Evolutionary conservation across 2,113 vertebrate species (phyloP).

Genomic region (Sarotherodon lohbergeri): DNA sequence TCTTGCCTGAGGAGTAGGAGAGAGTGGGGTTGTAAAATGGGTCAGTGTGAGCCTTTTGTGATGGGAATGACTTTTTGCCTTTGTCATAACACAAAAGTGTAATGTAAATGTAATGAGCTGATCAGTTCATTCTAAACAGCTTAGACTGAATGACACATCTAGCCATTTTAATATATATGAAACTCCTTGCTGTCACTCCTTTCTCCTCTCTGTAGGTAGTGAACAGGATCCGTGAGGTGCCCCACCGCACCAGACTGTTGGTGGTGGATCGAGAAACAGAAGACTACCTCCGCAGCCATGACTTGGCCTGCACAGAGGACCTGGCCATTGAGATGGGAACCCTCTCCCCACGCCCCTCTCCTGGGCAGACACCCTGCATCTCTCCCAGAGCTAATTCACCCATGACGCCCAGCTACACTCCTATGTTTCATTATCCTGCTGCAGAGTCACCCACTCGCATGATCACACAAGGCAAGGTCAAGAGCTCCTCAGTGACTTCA

Average conservation of each 20-base stretch:
- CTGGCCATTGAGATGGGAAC: constrained; percentile 76
- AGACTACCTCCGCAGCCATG: constrained; percentile 76
- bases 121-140: background rate
- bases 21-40: constrained; percentile 24
- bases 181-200: background rate
- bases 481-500: constrained; percentile 37
- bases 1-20: constrained; percentile 14
- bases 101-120: background rate
- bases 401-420: background rate
- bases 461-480: background rate
- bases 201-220: constrained; percentile 77
- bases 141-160: background rate
- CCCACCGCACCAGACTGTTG: constrained; percentile 82
- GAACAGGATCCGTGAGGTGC: constrained; percentile 81
- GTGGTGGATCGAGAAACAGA: constrained; percentile 90
- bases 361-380: constrained; percentile 5
- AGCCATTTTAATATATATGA: background rate
- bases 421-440: background rate
- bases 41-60: constrained; percentile 41
- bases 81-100: constrained; percentile 11
- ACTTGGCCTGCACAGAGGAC: constrained; percentile 80
- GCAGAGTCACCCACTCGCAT: background rate
- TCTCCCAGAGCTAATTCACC: constrained; percentile 28
- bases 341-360: constrained; percentile 55
- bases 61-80: constrained; percentile 35